These are phyloP conservation scores for Cyanoderma ruficeps DNA, from an alignment of 2,113 vertebrate genomes.

Conservation along the genomic window DNA sequence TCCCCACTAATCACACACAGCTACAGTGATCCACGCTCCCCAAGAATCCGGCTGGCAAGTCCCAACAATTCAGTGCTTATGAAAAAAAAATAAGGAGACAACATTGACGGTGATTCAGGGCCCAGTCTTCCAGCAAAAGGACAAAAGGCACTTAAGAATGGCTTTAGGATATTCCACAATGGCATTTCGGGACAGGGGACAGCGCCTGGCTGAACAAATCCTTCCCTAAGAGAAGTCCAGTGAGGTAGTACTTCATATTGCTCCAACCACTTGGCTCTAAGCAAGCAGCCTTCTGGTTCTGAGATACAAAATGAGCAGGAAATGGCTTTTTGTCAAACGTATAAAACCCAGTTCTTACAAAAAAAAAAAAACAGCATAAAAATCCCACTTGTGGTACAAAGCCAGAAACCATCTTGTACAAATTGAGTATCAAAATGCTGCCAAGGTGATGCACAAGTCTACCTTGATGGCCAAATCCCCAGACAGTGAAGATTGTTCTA, in stretches of 20 bases:
- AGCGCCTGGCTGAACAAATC: constrained; percentile 15
- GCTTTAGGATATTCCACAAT: constrained; percentile 50
- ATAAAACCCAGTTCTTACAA: background rate
- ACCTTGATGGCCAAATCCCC: constrained; percentile 18
- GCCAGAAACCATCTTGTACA: background rate
- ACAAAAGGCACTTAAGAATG: constrained; percentile 71
- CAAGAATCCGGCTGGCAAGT: background rate
- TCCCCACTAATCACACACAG: background rate
- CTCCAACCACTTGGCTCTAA: constrained; percentile 12
- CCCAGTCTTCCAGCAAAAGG: constrained; percentile 40
- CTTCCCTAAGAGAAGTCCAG: constrained; percentile 12
- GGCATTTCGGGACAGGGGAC: background rate
- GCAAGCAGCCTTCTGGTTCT: background rate
- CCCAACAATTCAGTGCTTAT: constrained; percentile 59
- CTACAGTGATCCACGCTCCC: background rate
- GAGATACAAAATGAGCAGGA: background rate
- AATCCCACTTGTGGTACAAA: background rate
- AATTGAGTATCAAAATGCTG: background rate
- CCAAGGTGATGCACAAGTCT: background rate
- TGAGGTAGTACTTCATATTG: constrained; percentile 61
- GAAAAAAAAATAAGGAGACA: background rate
- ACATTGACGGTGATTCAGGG: constrained; percentile 12
- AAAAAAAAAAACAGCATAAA: background rate
- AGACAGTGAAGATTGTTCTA: constrained; percentile 42
- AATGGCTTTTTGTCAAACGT: constrained; percentile 21